These are phyloP conservation scores for Ennomos quercinarius DNA, from an alignment of 2,888 invertebrate genomes.

Conservation along the genomic window DNA sequence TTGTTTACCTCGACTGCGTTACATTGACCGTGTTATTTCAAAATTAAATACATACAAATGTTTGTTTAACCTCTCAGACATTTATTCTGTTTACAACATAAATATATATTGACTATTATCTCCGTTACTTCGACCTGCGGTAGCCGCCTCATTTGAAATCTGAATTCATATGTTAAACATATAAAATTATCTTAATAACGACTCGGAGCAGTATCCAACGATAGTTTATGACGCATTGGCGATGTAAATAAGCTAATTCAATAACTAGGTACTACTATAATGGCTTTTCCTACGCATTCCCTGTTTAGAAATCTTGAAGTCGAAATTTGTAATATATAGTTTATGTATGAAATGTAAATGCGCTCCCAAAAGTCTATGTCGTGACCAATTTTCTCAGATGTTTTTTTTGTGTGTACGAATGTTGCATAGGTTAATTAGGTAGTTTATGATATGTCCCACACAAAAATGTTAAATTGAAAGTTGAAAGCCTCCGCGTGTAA, in stretches of 20 bases:
- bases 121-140: constrained; percentile 19
- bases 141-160: constrained; percentile 13
- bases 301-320: constrained; percentile 30
- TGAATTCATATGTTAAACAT: constrained; percentile 25
- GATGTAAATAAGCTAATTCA: constrained; percentile 29
- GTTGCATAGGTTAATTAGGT: too few relatives aligned
- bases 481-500: too few relatives aligned
- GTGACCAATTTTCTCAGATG: constrained; percentile 4
- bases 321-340: constrained; percentile 24
- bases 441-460: too few relatives aligned
- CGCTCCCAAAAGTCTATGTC: constrained; percentile 18
- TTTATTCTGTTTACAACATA: constrained; percentile 25
- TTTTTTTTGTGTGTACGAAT: constrained; percentile 14
- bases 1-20: constrained; percentile 4
- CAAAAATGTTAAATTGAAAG: too few relatives aligned
- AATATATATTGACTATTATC: constrained; percentile 21
- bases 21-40: constrained; percentile 21
- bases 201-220: neutral
- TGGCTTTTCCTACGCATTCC: constrained; percentile 19
- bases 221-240: constrained; percentile 19
- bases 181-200: constrained; percentile 23
- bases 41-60: constrained; percentile 29
- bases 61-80: constrained; percentile 23
- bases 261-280: constrained; percentile 21
- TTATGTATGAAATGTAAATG: constrained; percentile 24